These are phyloP conservation scores for Tetrao urogallus DNA, from an alignment of 2,113 vertebrate genomes.

Conservation along the genomic window DNA sequence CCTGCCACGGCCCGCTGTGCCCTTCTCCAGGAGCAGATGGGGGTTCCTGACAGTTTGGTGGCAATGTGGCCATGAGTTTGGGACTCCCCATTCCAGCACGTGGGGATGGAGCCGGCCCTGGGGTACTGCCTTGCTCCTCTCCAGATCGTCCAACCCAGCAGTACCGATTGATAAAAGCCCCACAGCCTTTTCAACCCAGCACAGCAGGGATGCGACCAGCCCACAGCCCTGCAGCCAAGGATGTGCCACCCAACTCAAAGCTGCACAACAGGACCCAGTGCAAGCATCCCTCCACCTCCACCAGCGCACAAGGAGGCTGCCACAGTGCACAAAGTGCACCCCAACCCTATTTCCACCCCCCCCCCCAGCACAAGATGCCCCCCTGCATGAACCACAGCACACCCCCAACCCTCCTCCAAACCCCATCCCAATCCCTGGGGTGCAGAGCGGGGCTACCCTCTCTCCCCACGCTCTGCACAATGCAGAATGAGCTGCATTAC, in stretches of 20 bases:
- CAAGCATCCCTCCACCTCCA: not conserved
- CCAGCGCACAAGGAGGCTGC: accelerated
- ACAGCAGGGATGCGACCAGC: not conserved
- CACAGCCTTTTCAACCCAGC: accelerated
- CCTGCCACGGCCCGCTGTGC: accelerated
- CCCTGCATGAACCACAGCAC: not conserved
- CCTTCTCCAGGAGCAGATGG: not conserved
- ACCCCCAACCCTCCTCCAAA: accelerated
- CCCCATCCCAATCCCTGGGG: not conserved
- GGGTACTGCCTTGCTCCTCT: not conserved
- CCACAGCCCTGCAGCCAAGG: accelerated
- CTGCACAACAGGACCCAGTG: not conserved
- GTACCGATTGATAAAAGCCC: not conserved
- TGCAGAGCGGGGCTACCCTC: not conserved
- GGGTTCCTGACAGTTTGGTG: not conserved
- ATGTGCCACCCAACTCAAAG: not conserved
- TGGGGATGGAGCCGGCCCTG: accelerated
- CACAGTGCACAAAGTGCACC: not conserved
- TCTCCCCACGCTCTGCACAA: not conserved
- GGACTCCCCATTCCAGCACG: not conserved
- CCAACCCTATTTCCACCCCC: not conserved
- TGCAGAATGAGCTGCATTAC: not conserved
- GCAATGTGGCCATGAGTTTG: not conserved
- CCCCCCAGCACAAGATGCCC: not conserved
- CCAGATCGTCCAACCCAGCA: not conserved